Evolutionary conservation across 2,888 invertebrate species (phyloP), one percentile per base, ranked within the genome.

Genomic region (Lamproptera curius): DNA sequence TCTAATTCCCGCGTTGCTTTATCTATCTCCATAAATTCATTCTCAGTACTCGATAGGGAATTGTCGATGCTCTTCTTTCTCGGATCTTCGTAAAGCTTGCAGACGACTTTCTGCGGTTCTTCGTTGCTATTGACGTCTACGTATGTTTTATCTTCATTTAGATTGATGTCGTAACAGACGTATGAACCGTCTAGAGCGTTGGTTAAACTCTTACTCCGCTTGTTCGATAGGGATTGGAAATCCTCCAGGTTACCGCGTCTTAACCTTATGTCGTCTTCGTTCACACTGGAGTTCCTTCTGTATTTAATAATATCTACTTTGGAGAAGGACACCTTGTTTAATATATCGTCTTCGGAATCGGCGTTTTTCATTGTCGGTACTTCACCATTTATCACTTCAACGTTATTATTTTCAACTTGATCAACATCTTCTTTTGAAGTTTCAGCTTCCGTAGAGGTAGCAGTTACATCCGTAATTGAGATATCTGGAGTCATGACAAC

Each of bases 11-110:
- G 65, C 11, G 80, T 82, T 6, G 86, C 86, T 63, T 70, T 82
- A 53, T 85, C 85, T 38, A 88, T 88, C 70, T 87, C 87, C 50
- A 78, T 64, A 53, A 87, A 89, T 54, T 89, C 87, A 54, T 76
- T 86, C 63, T 83, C 85, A 11, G 82, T 89, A 51, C 80, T 84
- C 10, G 87, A 85, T 54, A 84, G 66, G 14, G 86, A 68, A 47
- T 64, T 82, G 48, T 86, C 85, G 43, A 83, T 61, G 52, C 86
- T 87, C 51, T 76, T 74, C 60, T 86, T 85, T 50, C 76, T 66
- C 38, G 69, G 59, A 14, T 68, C 55, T 11, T 76, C 72, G 55
- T 84, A 81, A 16, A 86, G 57, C 62, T 85, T 87, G 54, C 87
- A 88, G 2, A 84, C 68, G 1, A 88, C 78, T 62, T 75, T 84